A percentile compares a stretch with the other conserved stretches of the same genome.
phyloP scores from a whole-genome alignment of 2,113 vertebrate genomes.

The Girardinichthys multiradiatus region DNA sequence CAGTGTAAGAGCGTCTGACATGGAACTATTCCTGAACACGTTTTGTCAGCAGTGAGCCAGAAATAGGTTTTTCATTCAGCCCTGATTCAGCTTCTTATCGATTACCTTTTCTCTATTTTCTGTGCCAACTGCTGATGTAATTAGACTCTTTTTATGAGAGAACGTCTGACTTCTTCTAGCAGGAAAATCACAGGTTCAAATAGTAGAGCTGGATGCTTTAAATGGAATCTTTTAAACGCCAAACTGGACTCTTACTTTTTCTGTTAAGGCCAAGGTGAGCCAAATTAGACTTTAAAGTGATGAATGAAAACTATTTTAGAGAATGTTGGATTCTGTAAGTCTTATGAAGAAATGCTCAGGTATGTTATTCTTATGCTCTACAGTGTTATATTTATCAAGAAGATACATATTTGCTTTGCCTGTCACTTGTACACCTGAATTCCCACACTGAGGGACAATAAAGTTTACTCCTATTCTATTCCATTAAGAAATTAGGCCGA shows the following conservation, averaged over 20 bases:
- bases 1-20: not conserved
- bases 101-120: constrained; percentile 11
- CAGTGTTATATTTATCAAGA: not conserved
- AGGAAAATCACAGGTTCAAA: constrained; percentile 1
- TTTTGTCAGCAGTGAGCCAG: constrained; percentile 39
- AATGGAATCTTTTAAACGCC: not conserved
- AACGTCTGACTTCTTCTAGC: not conserved
- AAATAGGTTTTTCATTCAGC: constrained; percentile 30
- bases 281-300: not conserved
- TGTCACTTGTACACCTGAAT: not conserved
- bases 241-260: not conserved
- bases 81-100: constrained; percentile 28
- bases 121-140: constrained; percentile 43
- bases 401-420: not conserved
- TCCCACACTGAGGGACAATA: not conserved
- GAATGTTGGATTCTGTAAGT: not conserved
- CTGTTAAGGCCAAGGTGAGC: not conserved
- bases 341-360: constrained; percentile 4
- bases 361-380: not conserved
- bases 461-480: not conserved
- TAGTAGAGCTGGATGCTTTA: not conserved
- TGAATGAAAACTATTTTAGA: no score
- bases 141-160: not conserved
- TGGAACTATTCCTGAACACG: constrained; percentile 13
- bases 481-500: not conserved